These are phyloP conservation scores for Bucorvus abyssinicus DNA, from an alignment of 2,797 vertebrate species.

Conservation along the genomic window DNA sequence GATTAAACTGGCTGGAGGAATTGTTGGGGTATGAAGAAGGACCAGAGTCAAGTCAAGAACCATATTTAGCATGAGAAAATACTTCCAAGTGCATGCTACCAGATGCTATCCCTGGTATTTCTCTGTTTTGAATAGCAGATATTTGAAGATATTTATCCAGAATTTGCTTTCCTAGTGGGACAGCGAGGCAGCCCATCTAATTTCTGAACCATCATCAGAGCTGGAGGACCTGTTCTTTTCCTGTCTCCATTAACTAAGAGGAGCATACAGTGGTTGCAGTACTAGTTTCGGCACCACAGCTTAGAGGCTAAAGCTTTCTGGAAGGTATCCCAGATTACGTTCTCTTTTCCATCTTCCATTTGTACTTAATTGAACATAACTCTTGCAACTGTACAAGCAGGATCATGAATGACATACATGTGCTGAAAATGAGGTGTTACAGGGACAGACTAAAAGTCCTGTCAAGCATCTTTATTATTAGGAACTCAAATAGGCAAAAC, in stretches of 20 bases:
- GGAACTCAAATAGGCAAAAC: not conserved
- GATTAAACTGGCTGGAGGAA: not conserved
- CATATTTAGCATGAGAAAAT: not conserved
- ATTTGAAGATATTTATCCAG: not conserved
- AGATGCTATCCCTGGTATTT: not conserved
- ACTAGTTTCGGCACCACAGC: not conserved
- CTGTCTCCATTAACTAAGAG: not conserved
- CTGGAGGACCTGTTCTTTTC: not conserved
- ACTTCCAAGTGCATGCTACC: not conserved
- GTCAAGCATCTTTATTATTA: not conserved
- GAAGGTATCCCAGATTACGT: not conserved
- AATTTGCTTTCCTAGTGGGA: not conserved
- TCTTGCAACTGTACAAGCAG: not conserved
- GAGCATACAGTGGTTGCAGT: not conserved
- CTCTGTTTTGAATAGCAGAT: not conserved
- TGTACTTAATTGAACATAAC: not conserved
- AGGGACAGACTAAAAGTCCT: not conserved
- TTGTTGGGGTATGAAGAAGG: not conserved
- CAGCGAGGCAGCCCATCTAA: not conserved
- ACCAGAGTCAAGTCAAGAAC: not conserved
- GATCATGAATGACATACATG: not conserved
- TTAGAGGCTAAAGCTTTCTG: not conserved
- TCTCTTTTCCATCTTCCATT: not conserved
- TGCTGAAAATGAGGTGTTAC: not conserved
- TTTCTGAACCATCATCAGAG: not conserved